A percentile compares a stretch with the other conserved stretches of the same genome.
Conservation (phyloP, 64 coral and sea anemone species). For the Porites lutea region DNA sequence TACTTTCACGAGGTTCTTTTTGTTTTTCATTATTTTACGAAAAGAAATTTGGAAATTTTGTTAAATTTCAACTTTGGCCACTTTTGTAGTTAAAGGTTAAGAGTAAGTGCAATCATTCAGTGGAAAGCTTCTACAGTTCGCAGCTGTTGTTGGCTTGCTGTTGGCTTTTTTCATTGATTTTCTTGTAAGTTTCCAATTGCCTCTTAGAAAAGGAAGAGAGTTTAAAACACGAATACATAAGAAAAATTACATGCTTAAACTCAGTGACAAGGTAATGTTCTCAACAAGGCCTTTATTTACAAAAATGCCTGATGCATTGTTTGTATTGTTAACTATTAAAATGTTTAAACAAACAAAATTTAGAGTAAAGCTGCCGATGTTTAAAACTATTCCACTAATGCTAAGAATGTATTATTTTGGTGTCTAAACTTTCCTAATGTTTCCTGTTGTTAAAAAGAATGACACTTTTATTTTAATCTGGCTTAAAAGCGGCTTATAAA, state of each 20-base stretch:
- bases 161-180: no score
- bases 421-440: not conserved
- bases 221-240: not conserved
- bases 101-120: no score
- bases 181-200: no score
- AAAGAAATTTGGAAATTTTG: no score
- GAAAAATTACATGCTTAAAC: not conserved
- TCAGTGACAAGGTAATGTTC: conserved; percentile 15
- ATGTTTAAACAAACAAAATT: not conserved
- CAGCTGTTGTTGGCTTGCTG: no score
- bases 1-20: no score
- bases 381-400: conserved; percentile 87
- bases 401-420: conserved; percentile 51
- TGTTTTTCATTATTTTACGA: no score
- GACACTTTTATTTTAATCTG: not conserved
- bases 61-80: no score
- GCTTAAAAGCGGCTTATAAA: not conserved
- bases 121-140: no score
- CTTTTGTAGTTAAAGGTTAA: no score
- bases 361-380: conserved; percentile 6
- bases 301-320: not conserved
- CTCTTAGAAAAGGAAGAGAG: not conserved
- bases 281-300: conserved; percentile 26
- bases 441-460: conserved; percentile 4
- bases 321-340: not conserved